phyloP scores from a whole-genome alignment of 2,888 invertebrate genomes.

The Geophilus truncorum region DNA sequence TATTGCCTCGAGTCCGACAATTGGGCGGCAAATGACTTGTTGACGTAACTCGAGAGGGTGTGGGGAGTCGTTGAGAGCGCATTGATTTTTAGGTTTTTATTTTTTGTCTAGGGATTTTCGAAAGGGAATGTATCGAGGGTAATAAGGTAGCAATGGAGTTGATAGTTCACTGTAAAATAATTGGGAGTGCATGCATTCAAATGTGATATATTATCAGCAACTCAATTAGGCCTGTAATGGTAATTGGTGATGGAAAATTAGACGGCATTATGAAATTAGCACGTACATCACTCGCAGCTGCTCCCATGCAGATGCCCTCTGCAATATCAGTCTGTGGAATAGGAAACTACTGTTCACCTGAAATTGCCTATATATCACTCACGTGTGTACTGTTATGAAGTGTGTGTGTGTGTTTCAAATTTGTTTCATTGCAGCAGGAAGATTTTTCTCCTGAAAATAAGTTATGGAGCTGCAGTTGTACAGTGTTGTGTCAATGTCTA shows the following conservation, averaged over 20 bases:
- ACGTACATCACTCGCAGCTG: not conserved
- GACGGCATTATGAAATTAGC: slow-evolving; percentile 4
- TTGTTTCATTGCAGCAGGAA: not conserved
- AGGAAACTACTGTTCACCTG: not conserved
- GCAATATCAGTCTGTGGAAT: slow-evolving; percentile 1
- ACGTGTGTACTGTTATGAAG: not conserved
- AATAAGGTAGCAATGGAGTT: not conserved
- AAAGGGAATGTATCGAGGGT: not conserved
- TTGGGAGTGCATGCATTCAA: not conserved
- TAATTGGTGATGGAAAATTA: slow-evolving; percentile 10
- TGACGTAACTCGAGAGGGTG: not conserved
- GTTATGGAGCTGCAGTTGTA: too few relatives aligned
- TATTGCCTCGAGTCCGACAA: not conserved
- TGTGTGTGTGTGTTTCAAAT: not conserved
- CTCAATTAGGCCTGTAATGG: slow-evolving; percentile 5
- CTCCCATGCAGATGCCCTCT: not conserved
- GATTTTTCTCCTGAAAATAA: not conserved
- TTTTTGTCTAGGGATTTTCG: not conserved
- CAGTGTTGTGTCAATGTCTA: too few relatives aligned
- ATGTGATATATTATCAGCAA: not conserved
- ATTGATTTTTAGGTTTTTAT: not conserved
- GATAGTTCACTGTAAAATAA: not conserved
- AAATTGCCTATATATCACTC: slow-evolving; percentile 10
- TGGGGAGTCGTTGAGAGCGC: too few relatives aligned
- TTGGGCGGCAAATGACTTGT: slow-evolving; percentile 2